Evolutionary conservation across 2,113 vertebrate species (phyloP), one percentile per base, ranked within the genome.

Genomic region (Ranitomeya imitator): DNA sequence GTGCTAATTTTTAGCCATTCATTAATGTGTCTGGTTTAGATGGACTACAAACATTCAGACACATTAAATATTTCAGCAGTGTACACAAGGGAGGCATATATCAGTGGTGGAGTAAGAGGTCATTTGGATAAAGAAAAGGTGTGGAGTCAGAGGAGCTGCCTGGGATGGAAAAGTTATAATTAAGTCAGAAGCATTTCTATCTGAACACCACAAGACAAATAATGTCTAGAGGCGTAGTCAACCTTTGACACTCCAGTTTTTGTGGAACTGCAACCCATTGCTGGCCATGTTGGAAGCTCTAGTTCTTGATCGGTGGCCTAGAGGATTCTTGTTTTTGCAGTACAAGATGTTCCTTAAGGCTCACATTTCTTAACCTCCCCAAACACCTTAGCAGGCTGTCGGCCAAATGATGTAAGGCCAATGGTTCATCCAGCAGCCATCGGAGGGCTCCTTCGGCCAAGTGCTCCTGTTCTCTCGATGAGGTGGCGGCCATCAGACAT

Each of bases 1-100:
- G 79, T 82, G 57, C 16, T 82, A 82, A 63, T 82, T 82, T 61
- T 82, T 63, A 82, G 79, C 79, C 79, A 45, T 82, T 82, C 79
- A 51, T 82, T 82, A 82, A 82, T 82, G 57, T 82, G 79, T 82
- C 79, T 82, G 59, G 9, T 19, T 11, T 63, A 11, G 57, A 61
- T 19, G 63, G 79, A 82, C 59, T 45, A 19, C 79, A 82, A 82
- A 61, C 59, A 82, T 61, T 82, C 79, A 82, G 57, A 26, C 1
- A 2, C 26, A 51, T 37, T 45, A 63, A 82, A 79, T 79, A 79
- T 63, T 82, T 82, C 59, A 82, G 59, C 79, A 63, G 45, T 51
- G 16, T 63, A 82, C 59, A 45, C 31, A 61, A 63, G 57, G 79
- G 79, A 61, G 26, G 16, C 26, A 82, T 82, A 82, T 37, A 26